phyloP scores from a whole-genome alignment of 1,140 invertebrate species.

The Bombus fervidus region DNA sequence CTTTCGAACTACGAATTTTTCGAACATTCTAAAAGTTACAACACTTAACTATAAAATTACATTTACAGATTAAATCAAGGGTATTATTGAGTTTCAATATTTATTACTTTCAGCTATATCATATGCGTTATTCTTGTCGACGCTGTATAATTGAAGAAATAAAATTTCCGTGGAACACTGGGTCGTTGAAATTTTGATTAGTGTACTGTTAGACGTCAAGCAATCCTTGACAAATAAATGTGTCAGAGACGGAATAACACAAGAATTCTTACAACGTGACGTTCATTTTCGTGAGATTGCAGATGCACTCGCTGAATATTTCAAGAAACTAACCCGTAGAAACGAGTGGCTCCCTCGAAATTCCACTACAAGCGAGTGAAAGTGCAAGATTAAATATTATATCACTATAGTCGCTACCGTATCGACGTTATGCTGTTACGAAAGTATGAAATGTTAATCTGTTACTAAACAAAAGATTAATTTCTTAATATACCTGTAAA shows the following conservation, averaged over 20 bases:
- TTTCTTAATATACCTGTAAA: too few species aligned
- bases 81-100: too few species aligned
- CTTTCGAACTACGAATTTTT: too few species aligned
- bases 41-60: too few species aligned
- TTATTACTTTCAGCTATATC: background rate
- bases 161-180: background rate
- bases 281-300: background rate
- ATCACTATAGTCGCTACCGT: background rate
- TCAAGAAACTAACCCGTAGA: constrained; percentile 6
- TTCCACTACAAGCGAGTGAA: background rate
- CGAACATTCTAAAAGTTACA: too few species aligned
- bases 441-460: background rate
- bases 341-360: constrained; percentile 10
- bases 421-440: background rate
- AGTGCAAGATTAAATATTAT: background rate
- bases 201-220: background rate
- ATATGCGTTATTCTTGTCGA: too few species aligned
- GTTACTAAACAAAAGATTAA: too few species aligned
- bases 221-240: background rate
- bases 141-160: background rate
- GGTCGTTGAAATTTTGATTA: background rate
- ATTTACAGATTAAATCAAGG: too few species aligned
- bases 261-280: background rate
- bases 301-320: constrained; percentile 6
- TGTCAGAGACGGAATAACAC: background rate